Conservation (phyloP, 53 echinoderm and acorn worm genomes). For the Echinometra lucunter region DNA sequence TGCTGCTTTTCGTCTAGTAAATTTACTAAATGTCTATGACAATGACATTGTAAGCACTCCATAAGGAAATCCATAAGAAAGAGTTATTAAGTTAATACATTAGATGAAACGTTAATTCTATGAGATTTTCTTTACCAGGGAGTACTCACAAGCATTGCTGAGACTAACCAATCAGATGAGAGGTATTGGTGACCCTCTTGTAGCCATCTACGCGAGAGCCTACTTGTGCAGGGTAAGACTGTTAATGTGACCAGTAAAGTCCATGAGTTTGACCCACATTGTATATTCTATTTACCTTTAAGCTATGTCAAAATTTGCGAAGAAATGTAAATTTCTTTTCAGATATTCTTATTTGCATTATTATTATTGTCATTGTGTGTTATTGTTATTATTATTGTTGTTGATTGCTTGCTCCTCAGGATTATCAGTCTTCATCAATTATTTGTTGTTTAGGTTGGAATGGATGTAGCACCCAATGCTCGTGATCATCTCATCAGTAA, state of each 20-base stretch:
- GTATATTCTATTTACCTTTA: too few species aligned
- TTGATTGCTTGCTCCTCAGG: neutral
- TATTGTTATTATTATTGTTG: neutral
- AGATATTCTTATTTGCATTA: neutral
- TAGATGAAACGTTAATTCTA: too few species aligned
- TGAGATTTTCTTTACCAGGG: constrained; percentile 61
- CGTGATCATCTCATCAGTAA: constrained; percentile 95
- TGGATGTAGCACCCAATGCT: constrained; percentile 93
- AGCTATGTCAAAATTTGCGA: too few species aligned
- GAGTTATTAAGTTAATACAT: too few species aligned
- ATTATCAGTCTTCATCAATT: neutral
- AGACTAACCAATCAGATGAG: constrained; percentile 97
- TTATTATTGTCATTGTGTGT: neutral
- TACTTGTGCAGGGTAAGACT: constrained; percentile 92
- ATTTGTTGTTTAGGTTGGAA: constrained; percentile 81
- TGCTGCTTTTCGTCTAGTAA: too few species aligned
- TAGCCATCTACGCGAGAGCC: constrained; percentile 90
- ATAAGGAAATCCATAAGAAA: too few species aligned
- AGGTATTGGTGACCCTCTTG: constrained; percentile 95
- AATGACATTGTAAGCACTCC: too few species aligned
- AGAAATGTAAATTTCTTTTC: too few species aligned
- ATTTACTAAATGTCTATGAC: too few species aligned
- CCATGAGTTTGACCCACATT: too few species aligned
- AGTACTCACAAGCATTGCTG: constrained; percentile 94
- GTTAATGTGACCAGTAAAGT: too few species aligned